Percentiles rank a stretch among this genome's conserved stretches.
Conservation (phyloP, 1,140 invertebrate species). For the Ceratitis capitata region DNA sequence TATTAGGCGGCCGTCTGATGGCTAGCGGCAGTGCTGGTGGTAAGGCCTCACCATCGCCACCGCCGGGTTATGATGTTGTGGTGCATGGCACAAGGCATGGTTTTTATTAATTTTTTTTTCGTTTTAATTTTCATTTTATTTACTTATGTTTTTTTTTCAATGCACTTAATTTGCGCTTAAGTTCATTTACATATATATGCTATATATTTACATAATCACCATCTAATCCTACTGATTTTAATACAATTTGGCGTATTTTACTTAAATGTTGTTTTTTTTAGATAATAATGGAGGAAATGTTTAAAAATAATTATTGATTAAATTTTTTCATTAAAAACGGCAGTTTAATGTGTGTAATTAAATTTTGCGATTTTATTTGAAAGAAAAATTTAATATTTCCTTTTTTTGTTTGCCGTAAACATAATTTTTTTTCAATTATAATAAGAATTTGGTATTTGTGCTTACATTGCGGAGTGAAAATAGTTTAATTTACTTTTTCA, state of each 20-base stretch:
- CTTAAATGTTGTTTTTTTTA: constrained; percentile 10
- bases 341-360: background rate
- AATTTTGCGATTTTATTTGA: background rate
- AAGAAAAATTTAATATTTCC: background rate
- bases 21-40: constrained; percentile 42
- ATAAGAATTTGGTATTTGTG: background rate
- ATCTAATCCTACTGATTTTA: background rate
- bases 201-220: background rate
- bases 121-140: constrained; percentile 40
- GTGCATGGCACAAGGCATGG: constrained; percentile 67
- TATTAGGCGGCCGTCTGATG: background rate
- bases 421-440: background rate
- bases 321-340: background rate
- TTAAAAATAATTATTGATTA: background rate
- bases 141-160: background rate
- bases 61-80: constrained; percentile 65
- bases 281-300: too few species aligned
- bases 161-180: constrained; percentile 22
- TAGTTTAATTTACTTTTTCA: background rate
- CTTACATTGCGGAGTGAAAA: background rate
- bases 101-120: constrained; percentile 54
- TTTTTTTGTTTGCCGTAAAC: background rate
- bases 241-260: background rate
- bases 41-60: constrained; percentile 58
- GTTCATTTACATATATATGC: too few species aligned